Conservation (phyloP, 2,113 vertebrate genomes). For the Neofelis nebulosa region DNA sequence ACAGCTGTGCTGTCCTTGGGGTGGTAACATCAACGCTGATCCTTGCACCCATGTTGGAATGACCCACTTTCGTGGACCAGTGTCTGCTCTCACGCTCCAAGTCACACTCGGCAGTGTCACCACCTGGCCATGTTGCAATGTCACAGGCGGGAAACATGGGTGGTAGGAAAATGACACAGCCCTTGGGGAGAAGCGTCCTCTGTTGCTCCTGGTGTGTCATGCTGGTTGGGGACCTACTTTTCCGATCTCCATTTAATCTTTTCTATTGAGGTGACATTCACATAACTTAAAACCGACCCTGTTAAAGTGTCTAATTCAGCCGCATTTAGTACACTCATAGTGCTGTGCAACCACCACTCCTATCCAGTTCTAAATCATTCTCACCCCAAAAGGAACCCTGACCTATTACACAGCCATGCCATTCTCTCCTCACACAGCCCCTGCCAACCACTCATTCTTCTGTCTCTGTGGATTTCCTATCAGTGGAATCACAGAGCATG, state of each 20-base stretch:
- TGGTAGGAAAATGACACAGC: rapidly evolving
- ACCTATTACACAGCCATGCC: rapidly evolving
- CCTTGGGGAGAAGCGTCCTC: too few species aligned
- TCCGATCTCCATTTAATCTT: neutral
- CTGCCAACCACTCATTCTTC: rapidly evolving
- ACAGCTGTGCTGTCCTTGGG: rapidly evolving
- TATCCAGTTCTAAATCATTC: neutral
- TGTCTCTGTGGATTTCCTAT: rapidly evolving
- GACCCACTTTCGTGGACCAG: rapidly evolving
- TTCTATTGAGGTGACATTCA: neutral
- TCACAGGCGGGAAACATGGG: rapidly evolving
- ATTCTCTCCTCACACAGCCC: rapidly evolving
- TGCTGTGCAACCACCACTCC: rapidly evolving
- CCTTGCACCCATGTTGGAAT: rapidly evolving
- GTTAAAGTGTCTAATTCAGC: neutral
- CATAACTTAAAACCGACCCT: neutral
- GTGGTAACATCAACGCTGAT: rapidly evolving
- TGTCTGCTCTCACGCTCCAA: neutral
- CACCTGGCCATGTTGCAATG: rapidly evolving
- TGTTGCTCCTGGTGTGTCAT: rapidly evolving
- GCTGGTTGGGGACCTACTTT: rapidly evolving
- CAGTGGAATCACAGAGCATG: rapidly evolving
- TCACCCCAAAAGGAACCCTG: neutral
- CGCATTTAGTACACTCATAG: rapidly evolving
- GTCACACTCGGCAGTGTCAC: rapidly evolving